phyloP scores from a whole-genome alignment of 2,113 vertebrate species.

The Pteruthius melanotis region DNA sequence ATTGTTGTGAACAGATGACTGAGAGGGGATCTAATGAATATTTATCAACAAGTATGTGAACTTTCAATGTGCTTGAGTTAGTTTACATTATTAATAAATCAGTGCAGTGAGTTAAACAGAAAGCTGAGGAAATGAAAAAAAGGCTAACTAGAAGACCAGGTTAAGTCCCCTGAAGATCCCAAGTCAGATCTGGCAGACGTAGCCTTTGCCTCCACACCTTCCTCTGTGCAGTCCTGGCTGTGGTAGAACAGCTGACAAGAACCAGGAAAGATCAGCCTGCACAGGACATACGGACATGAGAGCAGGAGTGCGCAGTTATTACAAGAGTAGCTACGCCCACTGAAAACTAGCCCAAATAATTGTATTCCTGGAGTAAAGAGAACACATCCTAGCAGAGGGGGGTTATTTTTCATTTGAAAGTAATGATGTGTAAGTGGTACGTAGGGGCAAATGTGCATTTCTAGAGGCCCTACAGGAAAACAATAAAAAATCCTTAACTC shows the following conservation, averaged over 20 bases:
- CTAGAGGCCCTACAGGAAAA: background rate
- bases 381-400: background rate
- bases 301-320: accelerated
- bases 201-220: background rate
- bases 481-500: background rate
- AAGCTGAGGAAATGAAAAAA: background rate
- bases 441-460: background rate
- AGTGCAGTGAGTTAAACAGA: background rate
- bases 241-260: background rate
- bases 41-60: background rate
- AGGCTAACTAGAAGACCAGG: background rate
- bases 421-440: background rate
- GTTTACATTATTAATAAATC: background rate
- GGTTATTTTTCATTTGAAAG: background rate
- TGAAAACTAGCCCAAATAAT: background rate
- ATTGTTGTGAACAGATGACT: background rate
- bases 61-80: background rate
- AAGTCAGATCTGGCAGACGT: background rate
- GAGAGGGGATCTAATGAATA: background rate
- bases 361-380: background rate
- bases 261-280: background rate
- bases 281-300: accelerated
- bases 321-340: background rate
- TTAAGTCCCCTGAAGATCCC: background rate
- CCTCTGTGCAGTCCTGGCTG: background rate